Base-by-base conservation (phyloP, 2,113 vertebrate genomes). In the Prinia subflava region DNA sequence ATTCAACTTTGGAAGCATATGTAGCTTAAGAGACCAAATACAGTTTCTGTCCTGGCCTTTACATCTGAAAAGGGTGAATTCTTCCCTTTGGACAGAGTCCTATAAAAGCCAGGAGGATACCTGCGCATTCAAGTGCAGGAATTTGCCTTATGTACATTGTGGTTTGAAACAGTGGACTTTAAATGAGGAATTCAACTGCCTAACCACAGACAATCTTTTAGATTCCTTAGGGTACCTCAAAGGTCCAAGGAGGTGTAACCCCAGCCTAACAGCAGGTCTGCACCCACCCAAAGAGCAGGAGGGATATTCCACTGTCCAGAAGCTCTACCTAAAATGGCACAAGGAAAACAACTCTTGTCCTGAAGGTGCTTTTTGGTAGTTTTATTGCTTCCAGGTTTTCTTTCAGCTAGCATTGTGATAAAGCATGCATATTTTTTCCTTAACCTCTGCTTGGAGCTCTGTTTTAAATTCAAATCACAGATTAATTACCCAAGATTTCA, bases 1-100 rank as follows among this genome's bases (percentile, higher is more conserved):
- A 95, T 91, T 92, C 79, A 74, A 95, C 64, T 91, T 81, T 27
- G 28, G 64, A 94, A 86, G 44, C 80, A 47, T 83, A 88, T 83
- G 44, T 86, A 93, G 12, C 56, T 63, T n/a, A 50, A 79, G 68
- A 90, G 83, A 77, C 12, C 35, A 88, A 92, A 90, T 60, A 76
- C 39, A 37, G 4, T 71, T 90, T 89, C 69, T 77, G 19, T 82
- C 37, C 62, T 82, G 59, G 46, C 63, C 77, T 83, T 85, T 50
- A 39, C 10, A 12, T 74, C 17, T 70, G 33, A 74, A 87, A 56
- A 78, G 28, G 35, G 21, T 25, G 19, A 83, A 68, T 68, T 86
- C 31, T 77, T 92, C 52, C 17, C 7, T 74, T 70, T 90, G 56
- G 33, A 44, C 10, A 80, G 22, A 57, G 24, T 31, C 18, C 37